Evolutionary conservation across 2,888 invertebrate genomes (phyloP), one percentile per base, ranked within the genome.

Genomic region (Thereva unica): DNA sequence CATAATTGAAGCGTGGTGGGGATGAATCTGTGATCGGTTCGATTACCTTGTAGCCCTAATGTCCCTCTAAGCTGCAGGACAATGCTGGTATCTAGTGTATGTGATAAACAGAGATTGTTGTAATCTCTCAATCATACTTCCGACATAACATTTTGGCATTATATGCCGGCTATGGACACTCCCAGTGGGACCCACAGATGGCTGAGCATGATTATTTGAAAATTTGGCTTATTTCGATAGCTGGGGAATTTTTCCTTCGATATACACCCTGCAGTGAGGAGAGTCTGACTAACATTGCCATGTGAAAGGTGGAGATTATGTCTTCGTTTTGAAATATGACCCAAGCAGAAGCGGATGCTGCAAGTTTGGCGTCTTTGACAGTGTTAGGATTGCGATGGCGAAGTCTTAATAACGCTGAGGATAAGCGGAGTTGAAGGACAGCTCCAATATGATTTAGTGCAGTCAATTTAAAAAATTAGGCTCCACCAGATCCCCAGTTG

Each of bases 81-180:
- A 23, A 23, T 34, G 50, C 34, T 4, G 50, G 34, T 6, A 8
- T 9, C n/a, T 40, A n/a, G 41, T 50, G 61, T 12, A 61, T 61
- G 50, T 50, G 61, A 61, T 61, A 61, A 61, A 61, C 50, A 61
- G 61, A 61, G 49, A 61, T 61, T 61, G 61, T 61, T 61, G 61
- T 63, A 67, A 67, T 64, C 55, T 67, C 64, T 67, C 64, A 64
- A 67, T 67, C 64, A 67, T 67, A 67, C 67, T 67, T 67, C 67
- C 63, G 64, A 64, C 56, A 67, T 63, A 55, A 67, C 63, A 61
- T 67, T 67, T 64, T 67, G 67, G 64, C 67, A 67, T 67, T 63
- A 67, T 41, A 67, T 67, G 63, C 49, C 54, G 50, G 47, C 44
- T 40, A 61, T 61, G 61, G 61, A 61, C 40, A 61, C 41, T 61